Evolutionary conservation across 2,113 vertebrate genomes (phyloP).

Genomic region (Mormyrus lacerda): DNA sequence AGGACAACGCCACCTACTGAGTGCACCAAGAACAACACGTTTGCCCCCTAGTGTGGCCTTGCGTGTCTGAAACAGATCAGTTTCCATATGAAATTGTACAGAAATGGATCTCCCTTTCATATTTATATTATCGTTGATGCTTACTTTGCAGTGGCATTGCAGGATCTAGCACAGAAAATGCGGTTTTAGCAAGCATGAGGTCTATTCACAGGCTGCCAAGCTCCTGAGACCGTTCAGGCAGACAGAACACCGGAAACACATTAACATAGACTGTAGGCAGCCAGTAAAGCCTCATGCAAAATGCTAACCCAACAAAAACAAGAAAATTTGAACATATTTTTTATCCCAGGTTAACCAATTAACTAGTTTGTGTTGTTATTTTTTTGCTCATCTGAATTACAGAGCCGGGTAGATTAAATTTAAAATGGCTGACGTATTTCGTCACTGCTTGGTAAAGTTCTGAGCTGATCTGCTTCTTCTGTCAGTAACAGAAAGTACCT

Average conservation of each 20-base stretch:
- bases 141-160: not conserved
- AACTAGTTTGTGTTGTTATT: not conserved
- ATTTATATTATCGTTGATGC: not conserved
- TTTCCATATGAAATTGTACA: not conserved
- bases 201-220: not conserved
- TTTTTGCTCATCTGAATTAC: not conserved
- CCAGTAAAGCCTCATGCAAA: not conserved
- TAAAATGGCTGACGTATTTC: not conserved
- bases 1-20: slow-evolving; percentile 5
- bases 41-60: not conserved
- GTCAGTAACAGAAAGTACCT: not conserved
- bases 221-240: not conserved
- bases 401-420: not conserved
- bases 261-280: not conserved
- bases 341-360: not conserved
- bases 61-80: not conserved
- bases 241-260: not conserved
- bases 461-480: not conserved
- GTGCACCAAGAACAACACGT: not conserved
- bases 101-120: not conserved
- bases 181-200: not conserved
- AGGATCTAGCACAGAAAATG: not conserved
- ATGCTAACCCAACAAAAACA: not conserved
- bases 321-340: not conserved
- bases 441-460: not conserved